phyloP scores from a whole-genome alignment of 2,888 invertebrate species.

The Agrenia bidenticulata region DNA sequence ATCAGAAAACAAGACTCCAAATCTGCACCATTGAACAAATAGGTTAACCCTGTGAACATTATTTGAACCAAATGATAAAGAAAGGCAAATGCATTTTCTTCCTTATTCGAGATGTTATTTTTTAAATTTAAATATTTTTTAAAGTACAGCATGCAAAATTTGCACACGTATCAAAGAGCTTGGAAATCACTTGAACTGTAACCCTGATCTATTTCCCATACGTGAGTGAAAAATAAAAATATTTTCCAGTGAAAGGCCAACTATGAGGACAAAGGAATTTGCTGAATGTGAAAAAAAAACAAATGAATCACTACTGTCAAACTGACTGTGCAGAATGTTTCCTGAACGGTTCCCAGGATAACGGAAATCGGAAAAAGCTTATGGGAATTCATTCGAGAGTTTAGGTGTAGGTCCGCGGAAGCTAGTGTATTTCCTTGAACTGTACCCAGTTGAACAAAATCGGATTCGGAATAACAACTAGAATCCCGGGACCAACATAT shows the following conservation, averaged over 20 bases:
- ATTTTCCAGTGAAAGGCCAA: not conserved
- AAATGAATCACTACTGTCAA: slow-evolving; percentile 14
- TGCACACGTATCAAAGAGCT: no score
- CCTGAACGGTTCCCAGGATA: slow-evolving; percentile 5
- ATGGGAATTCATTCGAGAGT: not conserved
- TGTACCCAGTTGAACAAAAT: slow-evolving; percentile 16
- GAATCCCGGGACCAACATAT: not conserved
- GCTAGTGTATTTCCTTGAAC: slow-evolving; percentile 9
- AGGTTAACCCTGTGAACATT: no score
- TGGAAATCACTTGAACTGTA: no score
- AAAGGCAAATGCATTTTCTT: no score
- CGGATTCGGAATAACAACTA: slow-evolving; percentile 21
- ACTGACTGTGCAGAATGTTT: not conserved
- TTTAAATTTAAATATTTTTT: no score
- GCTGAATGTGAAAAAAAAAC: slow-evolving; percentile 6
- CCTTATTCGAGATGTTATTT: no score
- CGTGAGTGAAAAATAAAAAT: not conserved
- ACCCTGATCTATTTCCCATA: no score
- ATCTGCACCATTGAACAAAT: no score
- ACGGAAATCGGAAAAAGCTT: slow-evolving; percentile 18
- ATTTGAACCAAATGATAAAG: no score
- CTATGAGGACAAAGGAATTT: not conserved
- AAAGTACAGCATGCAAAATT: no score
- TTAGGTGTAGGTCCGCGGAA: no score
- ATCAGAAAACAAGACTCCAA: no score